Conservation (phyloP, 1,140 invertebrate species). For the Marisa cornuarietis region DNA sequence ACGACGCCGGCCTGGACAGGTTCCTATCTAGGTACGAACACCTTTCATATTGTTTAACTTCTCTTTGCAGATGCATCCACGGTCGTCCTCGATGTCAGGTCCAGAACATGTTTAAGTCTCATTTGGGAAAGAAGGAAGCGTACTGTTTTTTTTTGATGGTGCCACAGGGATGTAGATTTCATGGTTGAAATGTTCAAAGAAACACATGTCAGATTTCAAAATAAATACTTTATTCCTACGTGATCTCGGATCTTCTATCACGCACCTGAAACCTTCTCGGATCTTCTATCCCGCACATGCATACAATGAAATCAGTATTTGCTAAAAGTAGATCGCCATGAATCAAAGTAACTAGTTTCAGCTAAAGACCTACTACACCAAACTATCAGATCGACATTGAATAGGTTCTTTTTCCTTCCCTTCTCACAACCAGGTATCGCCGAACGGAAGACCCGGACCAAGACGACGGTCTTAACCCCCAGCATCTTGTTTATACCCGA, state of each 20-base stretch:
- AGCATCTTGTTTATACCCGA: background rate
- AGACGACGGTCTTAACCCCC: background rate
- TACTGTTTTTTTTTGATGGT: too few species aligned
- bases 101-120: too few species aligned
- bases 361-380: background rate
- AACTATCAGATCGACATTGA: too few species aligned
- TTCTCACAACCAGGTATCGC: background rate
- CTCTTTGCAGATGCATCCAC: background rate
- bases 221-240: background rate
- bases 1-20: background rate
- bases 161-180: too few species aligned
- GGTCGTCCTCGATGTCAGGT: too few species aligned
- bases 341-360: background rate
- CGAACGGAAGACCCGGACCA: slow-evolving; percentile 10
- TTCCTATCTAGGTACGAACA: background rate
- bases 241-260: background rate
- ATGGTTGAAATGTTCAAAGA: too few species aligned
- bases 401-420: background rate
- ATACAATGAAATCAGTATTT: background rate
- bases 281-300: background rate
- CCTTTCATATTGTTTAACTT: background rate
- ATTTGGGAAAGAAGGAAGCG: too few species aligned
- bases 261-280: background rate
- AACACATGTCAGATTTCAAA: background rate
- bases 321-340: background rate